Conservation (phyloP, 2,797 vertebrate genomes). For the Phalanger gymnotis region DNA sequence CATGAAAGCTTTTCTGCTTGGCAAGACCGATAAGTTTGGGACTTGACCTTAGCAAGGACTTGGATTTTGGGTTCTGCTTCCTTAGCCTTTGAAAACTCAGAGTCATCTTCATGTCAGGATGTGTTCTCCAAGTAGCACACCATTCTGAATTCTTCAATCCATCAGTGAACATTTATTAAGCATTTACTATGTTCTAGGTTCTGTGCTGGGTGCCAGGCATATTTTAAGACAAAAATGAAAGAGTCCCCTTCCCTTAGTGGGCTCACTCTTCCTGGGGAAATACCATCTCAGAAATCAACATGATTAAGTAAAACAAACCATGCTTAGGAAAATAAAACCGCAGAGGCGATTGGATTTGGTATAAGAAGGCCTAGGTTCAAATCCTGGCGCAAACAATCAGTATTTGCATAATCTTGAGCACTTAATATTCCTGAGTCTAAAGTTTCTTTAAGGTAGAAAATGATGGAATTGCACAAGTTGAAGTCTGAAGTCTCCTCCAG, state of each 20-base stretch:
- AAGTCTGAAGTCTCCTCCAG: too few species aligned
- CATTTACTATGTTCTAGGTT: not conserved
- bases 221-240: not conserved
- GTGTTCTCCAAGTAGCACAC: not conserved
- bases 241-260: not conserved
- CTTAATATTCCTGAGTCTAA: not conserved
- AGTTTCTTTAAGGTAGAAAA: too few species aligned
- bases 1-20: not conserved
- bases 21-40: not conserved
- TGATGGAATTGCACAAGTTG: too few species aligned
- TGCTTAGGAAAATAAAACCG: not conserved
- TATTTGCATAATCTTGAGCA: not conserved
- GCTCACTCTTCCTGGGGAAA: too few species aligned
- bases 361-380: not conserved
- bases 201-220: not conserved
- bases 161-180: not conserved
- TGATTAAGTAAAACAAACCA: not conserved
- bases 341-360: not conserved
- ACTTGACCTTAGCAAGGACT: not conserved
- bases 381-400: not conserved
- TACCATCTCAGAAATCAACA: not conserved
- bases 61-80: not conserved
- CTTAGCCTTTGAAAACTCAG: not conserved
- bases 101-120: not conserved
- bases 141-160: not conserved